Conservation (phyloP, 37 sponge, comb jelly and placozoan species). For the Halichondria panicea region DNA sequence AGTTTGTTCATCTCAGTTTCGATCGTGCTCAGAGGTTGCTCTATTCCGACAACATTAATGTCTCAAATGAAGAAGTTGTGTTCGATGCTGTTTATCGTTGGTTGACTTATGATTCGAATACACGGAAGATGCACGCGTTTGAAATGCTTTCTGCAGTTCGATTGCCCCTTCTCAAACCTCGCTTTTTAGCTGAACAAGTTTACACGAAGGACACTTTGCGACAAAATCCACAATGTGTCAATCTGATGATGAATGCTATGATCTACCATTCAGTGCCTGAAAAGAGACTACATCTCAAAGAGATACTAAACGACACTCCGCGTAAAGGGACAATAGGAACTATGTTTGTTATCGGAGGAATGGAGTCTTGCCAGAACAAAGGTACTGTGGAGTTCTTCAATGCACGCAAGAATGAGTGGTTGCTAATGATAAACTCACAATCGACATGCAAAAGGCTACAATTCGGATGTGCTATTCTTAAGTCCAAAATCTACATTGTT, state of each 20-base stretch:
- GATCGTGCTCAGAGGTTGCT: slow-evolving; percentile 50
- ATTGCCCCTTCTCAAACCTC: slow-evolving; percentile 44
- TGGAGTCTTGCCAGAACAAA: slow-evolving; percentile 48
- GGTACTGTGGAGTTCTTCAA: slow-evolving; percentile 64
- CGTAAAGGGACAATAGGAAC: slow-evolving; percentile 61
- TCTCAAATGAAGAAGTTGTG: slow-evolving; percentile 62
- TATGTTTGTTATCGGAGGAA: slow-evolving; percentile 71
- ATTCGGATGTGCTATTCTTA: slow-evolving; percentile 66
- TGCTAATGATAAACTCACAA: slow-evolving; percentile 18
- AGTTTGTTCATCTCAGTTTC: slow-evolving; percentile 52
- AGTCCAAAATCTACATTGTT: slow-evolving; percentile 47
- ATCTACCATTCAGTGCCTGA: slow-evolving; percentile 48
- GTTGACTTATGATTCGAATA: slow-evolving; percentile 36
- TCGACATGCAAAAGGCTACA: slow-evolving; percentile 52
- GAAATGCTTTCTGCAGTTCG: slow-evolving; percentile 54
- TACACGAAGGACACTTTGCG: slow-evolving; percentile 34
- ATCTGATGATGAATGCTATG: slow-evolving; percentile 57
- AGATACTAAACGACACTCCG: slow-evolving; percentile 5
- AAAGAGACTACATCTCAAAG: slow-evolving; percentile 18
- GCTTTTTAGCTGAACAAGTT: slow-evolving; percentile 51
- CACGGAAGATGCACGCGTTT: slow-evolving; percentile 22
- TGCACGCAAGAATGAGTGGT: slow-evolving; percentile 51
- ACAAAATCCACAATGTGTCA: slow-evolving; percentile 23
- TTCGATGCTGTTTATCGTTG: slow-evolving; percentile 70
- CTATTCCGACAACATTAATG: slow-evolving; percentile 54